Evolutionary conservation across 2,888 invertebrate species (phyloP).

Genomic region (Acrobeloides nanus): DNA sequence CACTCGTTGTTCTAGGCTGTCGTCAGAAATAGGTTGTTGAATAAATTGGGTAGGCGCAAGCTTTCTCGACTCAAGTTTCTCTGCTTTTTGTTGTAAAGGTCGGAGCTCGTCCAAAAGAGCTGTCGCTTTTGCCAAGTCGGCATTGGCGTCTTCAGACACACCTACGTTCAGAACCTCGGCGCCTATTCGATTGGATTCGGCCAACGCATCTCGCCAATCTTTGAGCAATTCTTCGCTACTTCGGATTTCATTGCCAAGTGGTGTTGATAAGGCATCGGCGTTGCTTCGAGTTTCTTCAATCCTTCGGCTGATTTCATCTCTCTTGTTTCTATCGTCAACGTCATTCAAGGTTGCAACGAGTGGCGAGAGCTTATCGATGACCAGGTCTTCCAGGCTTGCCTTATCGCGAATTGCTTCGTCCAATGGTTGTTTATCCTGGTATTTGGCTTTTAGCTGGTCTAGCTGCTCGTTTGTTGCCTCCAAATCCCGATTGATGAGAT

Average conservation of each 20-base stretch:
- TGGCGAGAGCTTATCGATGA: too few species aligned
- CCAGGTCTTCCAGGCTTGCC: too few species aligned
- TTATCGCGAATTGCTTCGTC: too few species aligned
- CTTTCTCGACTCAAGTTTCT: slow-evolving; percentile 1
- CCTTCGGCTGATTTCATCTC: too few species aligned
- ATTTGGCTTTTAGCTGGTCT: too few species aligned
- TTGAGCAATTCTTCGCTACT: slow-evolving; percentile 1
- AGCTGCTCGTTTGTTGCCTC: too few species aligned
- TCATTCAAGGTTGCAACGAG: too few species aligned
- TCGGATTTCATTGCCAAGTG: slow-evolving; percentile 4
- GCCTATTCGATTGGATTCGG: not conserved
- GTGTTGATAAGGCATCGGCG: not conserved
- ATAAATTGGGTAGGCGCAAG: not conserved
- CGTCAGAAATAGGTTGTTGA: slow-evolving; percentile 1
- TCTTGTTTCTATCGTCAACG: too few species aligned
- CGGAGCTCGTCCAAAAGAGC: slow-evolving; percentile 1
- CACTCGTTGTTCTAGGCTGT: slow-evolving; percentile 1
- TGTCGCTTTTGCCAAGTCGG: not conserved
- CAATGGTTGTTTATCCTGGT: too few species aligned
- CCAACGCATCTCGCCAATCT: slow-evolving; percentile 1
- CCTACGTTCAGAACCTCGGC: slow-evolving; percentile 2
- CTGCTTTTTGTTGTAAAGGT: slow-evolving; percentile 2
- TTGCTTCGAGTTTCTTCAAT: slow-evolving; percentile 2
- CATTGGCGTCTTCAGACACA: not conserved
- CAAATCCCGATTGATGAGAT: not conserved